Evolutionary conservation across 2,888 invertebrate species (phyloP).

Genomic region (Leptopilina myrica): DNA sequence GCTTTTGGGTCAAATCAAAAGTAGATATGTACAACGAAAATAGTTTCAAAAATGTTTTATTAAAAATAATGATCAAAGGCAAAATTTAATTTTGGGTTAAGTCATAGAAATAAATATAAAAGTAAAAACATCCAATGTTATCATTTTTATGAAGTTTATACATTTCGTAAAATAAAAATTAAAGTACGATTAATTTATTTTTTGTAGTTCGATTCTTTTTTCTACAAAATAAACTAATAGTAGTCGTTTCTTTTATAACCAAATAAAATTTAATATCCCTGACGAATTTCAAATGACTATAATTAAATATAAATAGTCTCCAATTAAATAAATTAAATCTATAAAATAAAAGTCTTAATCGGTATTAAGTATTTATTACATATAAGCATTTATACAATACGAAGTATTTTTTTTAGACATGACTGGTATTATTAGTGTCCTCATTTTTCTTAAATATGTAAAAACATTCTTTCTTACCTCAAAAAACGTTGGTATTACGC

Average conservation of each 20-base stretch:
- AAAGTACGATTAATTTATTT: too few species aligned
- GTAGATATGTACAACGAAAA: slow-evolving; percentile 9
- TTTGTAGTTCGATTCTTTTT: too few species aligned
- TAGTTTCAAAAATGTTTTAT: too few species aligned
- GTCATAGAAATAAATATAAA: too few species aligned
- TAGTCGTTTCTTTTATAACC: too few species aligned
- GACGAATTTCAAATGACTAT: neutral
- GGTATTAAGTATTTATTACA: slow-evolving; percentile 63
- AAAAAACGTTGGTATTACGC: slow-evolving; percentile 31
- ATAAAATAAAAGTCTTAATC: slow-evolving; percentile 42
- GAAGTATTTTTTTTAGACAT: slow-evolving; percentile 59
- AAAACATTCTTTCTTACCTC: slow-evolving; percentile 29
- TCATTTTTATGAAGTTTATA: neutral
- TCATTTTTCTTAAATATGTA: slow-evolving; percentile 38
- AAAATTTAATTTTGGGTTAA: too few species aligned
- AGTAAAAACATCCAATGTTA: slow-evolving; percentile 33
- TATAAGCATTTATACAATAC: slow-evolving; percentile 63
- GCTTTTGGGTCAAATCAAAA: neutral
- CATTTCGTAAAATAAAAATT: too few species aligned
- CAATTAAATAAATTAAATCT: neutral
- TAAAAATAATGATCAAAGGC: too few species aligned
- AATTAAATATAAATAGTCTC: neutral
- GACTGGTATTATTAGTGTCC: slow-evolving; percentile 43
- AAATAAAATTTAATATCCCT: too few species aligned
- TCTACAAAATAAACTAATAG: too few species aligned